These are phyloP conservation scores for Temnothorax unifasciatus DNA, from an alignment of 2,888 invertebrate genomes.

Conservation along the genomic window DNA sequence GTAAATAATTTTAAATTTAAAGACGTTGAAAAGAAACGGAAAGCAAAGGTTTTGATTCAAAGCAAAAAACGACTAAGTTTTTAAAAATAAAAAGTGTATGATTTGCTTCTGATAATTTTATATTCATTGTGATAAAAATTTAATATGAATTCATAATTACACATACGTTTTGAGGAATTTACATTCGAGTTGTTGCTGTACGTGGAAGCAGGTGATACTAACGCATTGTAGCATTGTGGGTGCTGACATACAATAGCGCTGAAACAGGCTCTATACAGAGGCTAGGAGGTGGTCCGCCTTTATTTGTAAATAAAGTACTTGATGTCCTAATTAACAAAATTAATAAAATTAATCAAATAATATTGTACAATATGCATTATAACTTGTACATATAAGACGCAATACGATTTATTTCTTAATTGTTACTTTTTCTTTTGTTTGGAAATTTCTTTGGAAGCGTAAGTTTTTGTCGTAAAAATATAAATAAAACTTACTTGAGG, in stretches of 20 bases:
- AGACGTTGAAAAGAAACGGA: too few species aligned
- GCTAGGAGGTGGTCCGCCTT: background rate
- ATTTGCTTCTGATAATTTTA: too few species aligned
- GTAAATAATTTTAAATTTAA: background rate
- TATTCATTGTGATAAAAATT: too few species aligned
- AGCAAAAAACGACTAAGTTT: too few species aligned
- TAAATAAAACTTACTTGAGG: too few species aligned
- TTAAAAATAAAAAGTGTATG: too few species aligned
- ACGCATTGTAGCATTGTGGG: background rate
- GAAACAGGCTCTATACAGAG: background rate
- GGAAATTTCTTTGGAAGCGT: too few species aligned
- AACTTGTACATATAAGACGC: background rate
- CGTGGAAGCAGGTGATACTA: background rate
- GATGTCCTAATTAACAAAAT: conserved; percentile 2
- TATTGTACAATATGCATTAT: background rate
- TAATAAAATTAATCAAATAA: background rate
- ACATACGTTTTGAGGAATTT: background rate
- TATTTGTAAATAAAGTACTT: background rate
- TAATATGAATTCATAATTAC: background rate
- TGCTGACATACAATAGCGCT: background rate
- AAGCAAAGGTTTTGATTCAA: too few species aligned
- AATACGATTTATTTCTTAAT: too few species aligned
- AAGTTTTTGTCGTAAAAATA: too few species aligned
- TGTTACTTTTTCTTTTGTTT: too few species aligned
- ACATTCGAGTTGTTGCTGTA: background rate